Evolutionary conservation across 2,888 invertebrate genomes (phyloP).

Genomic region (Perithous albicinctus): DNA sequence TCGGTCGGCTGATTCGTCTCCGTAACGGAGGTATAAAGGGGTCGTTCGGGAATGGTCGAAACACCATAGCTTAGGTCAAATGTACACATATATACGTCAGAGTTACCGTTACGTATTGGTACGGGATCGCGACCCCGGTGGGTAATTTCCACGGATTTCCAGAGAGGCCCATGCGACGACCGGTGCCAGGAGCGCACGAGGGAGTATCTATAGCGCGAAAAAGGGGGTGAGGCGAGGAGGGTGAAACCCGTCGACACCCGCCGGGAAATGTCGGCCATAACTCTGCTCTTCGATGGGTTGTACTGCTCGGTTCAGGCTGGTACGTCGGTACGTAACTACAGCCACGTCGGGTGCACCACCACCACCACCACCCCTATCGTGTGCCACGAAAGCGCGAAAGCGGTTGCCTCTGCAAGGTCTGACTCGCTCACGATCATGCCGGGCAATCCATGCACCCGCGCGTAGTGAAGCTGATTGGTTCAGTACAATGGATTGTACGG

Average conservation of each 20-base stretch:
- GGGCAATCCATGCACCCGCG: neutral
- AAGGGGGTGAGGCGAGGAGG: constrained; percentile 11
- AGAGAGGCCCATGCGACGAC: constrained; percentile 18
- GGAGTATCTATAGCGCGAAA: neutral
- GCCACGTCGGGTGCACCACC: constrained; percentile 22
- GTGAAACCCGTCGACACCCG: constrained; percentile 61
- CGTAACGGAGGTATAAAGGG: constrained; percentile 24
- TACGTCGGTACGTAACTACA: constrained; percentile 46
- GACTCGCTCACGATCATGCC: neutral
- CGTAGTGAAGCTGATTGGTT: constrained; percentile 3
- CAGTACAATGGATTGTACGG: neutral
- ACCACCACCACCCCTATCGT: constrained; percentile 22
- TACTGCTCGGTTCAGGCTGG: constrained; percentile 47
- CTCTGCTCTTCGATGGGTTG: constrained; percentile 57
- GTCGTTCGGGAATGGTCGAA: constrained; percentile 15
- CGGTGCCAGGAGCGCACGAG: constrained; percentile 52
- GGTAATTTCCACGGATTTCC: constrained; percentile 50
- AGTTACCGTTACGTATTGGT: constrained; percentile 8
- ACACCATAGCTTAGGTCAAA: constrained; percentile 13
- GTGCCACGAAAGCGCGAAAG: constrained; percentile 21
- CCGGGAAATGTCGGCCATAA: constrained; percentile 56
- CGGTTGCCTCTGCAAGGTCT: neutral
- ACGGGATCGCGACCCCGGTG: constrained; percentile 5
- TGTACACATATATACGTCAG: neutral
- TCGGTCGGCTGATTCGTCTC: neutral